These are phyloP conservation scores for Temnothorax nylanderi DNA, from an alignment of 1,140 invertebrate species.

Conservation along the genomic window DNA sequence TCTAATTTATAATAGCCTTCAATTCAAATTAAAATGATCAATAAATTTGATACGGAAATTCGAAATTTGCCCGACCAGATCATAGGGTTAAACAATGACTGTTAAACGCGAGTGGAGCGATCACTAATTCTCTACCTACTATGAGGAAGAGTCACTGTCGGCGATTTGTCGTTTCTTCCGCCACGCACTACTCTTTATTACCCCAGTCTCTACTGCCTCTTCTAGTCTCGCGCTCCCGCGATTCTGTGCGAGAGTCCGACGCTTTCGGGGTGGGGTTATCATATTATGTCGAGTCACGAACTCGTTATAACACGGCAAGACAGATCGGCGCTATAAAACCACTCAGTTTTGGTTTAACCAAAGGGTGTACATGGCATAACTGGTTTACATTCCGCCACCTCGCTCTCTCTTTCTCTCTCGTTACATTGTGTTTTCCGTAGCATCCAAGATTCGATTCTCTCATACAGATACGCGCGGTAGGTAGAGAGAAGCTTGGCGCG, in stretches of 20 bases:
- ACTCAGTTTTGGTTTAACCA: constrained; percentile 80
- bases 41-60: no score
- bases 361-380: constrained; percentile 79
- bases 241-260: constrained; percentile 73
- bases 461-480: constrained; percentile 57
- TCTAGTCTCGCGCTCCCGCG: constrained; percentile 59
- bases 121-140: constrained; percentile 58
- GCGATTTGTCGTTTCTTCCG: constrained; percentile 72
- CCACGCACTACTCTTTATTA: constrained; percentile 68
- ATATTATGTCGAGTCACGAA: constrained; percentile 86
- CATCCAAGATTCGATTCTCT: constrained; percentile 53
- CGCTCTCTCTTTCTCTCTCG: constrained; percentile 43
- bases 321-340: constrained; percentile 84
- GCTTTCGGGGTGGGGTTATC: constrained; percentile 80
- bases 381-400: constrained; percentile 81
- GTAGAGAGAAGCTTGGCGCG: constrained; percentile 53
- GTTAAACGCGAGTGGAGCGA: constrained; percentile 13
- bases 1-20: constrained; percentile 62
- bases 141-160: constrained; percentile 71
- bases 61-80: background rate
- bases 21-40: constrained; percentile 59
- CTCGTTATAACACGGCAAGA: constrained; percentile 84
- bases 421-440: constrained; percentile 69
- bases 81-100: constrained; percentile 1
- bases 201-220: constrained; percentile 48